Conservation (phyloP, 2,888 invertebrate species). For the Cartodere bifasciata region DNA sequence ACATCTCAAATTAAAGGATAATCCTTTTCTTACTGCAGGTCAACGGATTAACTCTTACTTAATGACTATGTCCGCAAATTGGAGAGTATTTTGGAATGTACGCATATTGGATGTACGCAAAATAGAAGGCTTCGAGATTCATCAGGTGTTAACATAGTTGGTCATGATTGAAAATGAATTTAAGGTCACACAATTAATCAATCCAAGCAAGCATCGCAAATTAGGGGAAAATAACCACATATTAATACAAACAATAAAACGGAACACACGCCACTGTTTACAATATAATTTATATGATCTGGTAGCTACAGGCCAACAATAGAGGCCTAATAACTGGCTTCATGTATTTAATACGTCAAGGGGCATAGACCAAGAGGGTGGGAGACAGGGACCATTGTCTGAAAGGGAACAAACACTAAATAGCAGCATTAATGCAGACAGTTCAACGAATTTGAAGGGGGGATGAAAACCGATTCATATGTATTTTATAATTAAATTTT, state of each 20-base stretch:
- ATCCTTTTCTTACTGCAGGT: no score
- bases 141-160: no score
- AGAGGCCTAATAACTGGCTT: slow-evolving; percentile 35
- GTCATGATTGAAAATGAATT: no score
- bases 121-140: no score
- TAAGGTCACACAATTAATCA: no score
- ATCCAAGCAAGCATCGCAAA: slow-evolving; percentile 12
- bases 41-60: no score
- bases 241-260: slow-evolving; percentile 28
- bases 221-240: slow-evolving; percentile 26
- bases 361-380: slow-evolving; percentile 9
- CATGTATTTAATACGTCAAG: slow-evolving; percentile 29
- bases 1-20: no score
- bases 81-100: no score
- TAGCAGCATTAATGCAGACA: no score
- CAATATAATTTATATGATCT: slow-evolving; percentile 37
- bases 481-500: slow-evolving; percentile 37
- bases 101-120: no score
- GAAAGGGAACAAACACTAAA: no score
- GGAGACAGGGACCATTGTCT: slow-evolving; percentile 4
- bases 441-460: slow-evolving; percentile 24
- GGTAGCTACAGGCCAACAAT: slow-evolving; percentile 37
- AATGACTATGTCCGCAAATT: no score
- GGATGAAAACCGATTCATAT: slow-evolving; percentile 33
- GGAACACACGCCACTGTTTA: slow-evolving; percentile 35